A percentile compares a stretch with the other conserved stretches of the same genome.
These are phyloP conservation scores for Piscicola geometra DNA, from an alignment of 2,888 invertebrate species.

Conservation along the genomic window DNA sequence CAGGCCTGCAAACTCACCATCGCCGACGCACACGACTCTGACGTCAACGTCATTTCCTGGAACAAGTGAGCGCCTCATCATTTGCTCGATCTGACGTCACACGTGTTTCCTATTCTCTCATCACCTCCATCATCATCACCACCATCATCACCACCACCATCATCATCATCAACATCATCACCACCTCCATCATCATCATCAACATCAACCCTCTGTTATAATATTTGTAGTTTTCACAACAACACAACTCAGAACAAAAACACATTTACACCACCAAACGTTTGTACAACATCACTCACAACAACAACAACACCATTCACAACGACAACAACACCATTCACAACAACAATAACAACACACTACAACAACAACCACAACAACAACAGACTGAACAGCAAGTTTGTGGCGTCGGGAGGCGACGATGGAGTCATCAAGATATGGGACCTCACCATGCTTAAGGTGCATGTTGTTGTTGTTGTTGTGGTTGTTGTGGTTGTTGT, in stretches of 20 bases:
- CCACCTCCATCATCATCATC: constrained; percentile 9
- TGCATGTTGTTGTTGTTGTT: background rate
- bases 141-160: constrained; percentile 19
- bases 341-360: background rate
- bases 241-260: no score
- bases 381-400: constrained; percentile 63
- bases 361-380: background rate
- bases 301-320: constrained; percentile 17
- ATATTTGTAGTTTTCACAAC: no score
- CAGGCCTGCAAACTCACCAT: constrained; percentile 81
- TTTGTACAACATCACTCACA: constrained; percentile 32
- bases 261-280: no score
- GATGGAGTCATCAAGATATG: constrained; percentile 89
- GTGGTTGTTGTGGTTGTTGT: no score
- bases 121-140: background rate
- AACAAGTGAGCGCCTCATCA: constrained; percentile 63
- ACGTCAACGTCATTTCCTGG: constrained; percentile 97
- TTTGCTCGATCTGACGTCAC: no score
- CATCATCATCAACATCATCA: constrained; percentile 23
- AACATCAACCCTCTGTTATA: background rate
- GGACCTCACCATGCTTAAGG: constrained; percentile 66
- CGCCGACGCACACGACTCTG: constrained; percentile 77
- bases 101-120: no score
- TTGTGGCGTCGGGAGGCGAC: constrained; percentile 89
- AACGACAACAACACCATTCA: constrained; percentile 25